Evolutionary conservation across 92 coral and sea anemone genomes (phyloP).

Genomic region (Epizoanthus stellaris): DNA sequence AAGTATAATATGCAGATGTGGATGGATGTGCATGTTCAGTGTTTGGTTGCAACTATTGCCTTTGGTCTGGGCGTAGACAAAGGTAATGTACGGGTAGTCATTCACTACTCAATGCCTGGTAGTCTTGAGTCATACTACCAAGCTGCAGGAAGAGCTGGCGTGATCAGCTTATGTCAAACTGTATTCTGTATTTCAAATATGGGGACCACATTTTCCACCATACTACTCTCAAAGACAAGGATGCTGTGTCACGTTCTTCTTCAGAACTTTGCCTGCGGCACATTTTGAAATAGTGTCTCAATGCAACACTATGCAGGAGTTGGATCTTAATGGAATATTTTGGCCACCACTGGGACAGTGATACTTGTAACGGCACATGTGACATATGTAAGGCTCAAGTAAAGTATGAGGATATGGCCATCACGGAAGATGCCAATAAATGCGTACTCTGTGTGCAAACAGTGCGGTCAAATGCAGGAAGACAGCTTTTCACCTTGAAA

Average conservation of each 20-base stretch:
- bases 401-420: background rate
- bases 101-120: conserved; percentile 42
- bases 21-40: conserved; percentile 22
- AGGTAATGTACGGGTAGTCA: conserved; percentile 35
- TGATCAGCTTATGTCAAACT: conserved; percentile 26
- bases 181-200: conserved; percentile 30
- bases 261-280: conserved; percentile 8
- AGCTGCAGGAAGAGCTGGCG: conserved; percentile 46
- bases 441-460: conserved; percentile 40
- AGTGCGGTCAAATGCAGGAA: background rate
- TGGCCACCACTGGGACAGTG: background rate
- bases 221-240: background rate
- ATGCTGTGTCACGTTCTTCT: background rate
- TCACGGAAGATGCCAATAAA: conserved; percentile 31
- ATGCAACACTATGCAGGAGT: conserved; percentile 27
- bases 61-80: conserved; percentile 56
- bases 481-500: conserved; percentile 20
- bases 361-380: conserved; percentile 25
- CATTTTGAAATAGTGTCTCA: conserved; percentile 11
- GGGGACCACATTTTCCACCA: conserved; percentile 36
- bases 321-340: conserved; percentile 29
- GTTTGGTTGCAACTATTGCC: conserved; percentile 48
- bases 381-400: conserved; percentile 30
- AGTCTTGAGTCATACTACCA: conserved; percentile 44
- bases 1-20: background rate